A percentile compares a stretch with the other conserved stretches of the same genome.
phyloP scores from a whole-genome alignment of 1,140 invertebrate genomes.

The Macrostomum lignano region DNA sequence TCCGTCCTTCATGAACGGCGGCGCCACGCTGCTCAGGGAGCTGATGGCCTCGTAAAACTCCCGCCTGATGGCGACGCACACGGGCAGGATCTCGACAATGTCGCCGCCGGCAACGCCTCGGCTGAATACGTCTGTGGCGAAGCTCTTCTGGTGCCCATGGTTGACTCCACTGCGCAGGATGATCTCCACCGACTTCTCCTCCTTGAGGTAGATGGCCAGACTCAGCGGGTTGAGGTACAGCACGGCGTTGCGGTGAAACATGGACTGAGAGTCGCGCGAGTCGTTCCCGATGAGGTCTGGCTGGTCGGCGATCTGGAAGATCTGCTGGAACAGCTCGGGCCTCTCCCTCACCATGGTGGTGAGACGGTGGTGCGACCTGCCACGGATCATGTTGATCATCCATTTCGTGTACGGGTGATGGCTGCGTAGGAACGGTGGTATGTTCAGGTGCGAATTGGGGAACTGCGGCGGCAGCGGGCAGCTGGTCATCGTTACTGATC shows the following conservation, averaged over 20 bases:
- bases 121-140: background rate
- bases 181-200: conserved; percentile 1
- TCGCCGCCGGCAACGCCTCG: background rate
- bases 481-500: no score
- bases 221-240: background rate
- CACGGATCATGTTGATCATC: conserved; percentile 3
- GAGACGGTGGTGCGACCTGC: background rate
- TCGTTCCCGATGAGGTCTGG: conserved; percentile 1
- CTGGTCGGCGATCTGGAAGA: background rate
- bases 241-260: background rate
- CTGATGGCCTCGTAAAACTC: background rate
- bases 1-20: background rate
- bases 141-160: background rate
- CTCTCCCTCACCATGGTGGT: conserved; percentile 1
- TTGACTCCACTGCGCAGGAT: background rate
- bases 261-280: background rate
- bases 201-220: conserved; percentile 1
- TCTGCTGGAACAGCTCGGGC: conserved; percentile 2
- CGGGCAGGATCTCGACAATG: background rate
- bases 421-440: background rate
- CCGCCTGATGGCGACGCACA: conserved; percentile 1
- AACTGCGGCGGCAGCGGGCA: background rate
- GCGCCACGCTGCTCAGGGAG: background rate
- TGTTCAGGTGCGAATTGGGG: background rate
- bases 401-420: conserved; percentile 3